A percentile compares a stretch with the other conserved stretches of the same genome.
phyloP scores from a whole-genome alignment of 2,888 invertebrate genomes.

The Pachliopta kotzebuea region DNA sequence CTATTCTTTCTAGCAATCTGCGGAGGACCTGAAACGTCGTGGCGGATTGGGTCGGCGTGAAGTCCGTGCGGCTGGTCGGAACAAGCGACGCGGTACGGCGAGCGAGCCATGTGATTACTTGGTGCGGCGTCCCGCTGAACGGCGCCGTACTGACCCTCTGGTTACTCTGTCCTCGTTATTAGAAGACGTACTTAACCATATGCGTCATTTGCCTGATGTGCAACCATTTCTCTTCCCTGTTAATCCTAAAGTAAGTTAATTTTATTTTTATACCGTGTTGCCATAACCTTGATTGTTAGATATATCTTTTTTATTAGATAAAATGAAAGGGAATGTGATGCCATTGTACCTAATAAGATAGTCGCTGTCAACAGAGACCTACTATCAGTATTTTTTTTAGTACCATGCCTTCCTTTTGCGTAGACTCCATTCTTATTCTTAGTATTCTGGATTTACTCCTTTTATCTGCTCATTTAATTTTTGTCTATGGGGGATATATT shows the following conservation, averaged over 20 bases:
- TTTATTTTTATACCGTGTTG: too few relatives aligned
- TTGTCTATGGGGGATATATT: too few relatives aligned
- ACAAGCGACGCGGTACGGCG: conserved; percentile 56
- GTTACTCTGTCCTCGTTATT: conserved; percentile 95
- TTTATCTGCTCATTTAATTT: too few relatives aligned
- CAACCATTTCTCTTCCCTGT: conserved; percentile 97
- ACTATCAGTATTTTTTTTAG: too few relatives aligned
- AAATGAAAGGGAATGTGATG: too few relatives aligned
- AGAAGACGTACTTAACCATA: conserved; percentile 94
- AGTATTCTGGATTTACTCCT: too few relatives aligned
- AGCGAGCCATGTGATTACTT: conserved; percentile 88
- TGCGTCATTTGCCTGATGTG: conserved; percentile 95
- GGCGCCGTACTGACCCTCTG: conserved; percentile 96
- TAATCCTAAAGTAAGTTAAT: conserved; percentile 87
- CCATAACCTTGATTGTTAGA: too few relatives aligned
- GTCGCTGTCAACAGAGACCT: too few relatives aligned
- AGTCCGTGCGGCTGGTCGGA: conserved; percentile 57
- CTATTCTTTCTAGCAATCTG: conserved; percentile 80
- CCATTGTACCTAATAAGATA: too few relatives aligned
- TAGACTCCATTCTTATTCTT: too few relatives aligned
- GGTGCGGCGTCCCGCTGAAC: conserved; percentile 85
- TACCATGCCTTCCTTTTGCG: too few relatives aligned
- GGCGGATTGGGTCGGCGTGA: conserved; percentile 88
- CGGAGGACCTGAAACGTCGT: conserved; percentile 91
- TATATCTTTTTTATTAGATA: too few relatives aligned